Conservation (phyloP, 2,888 invertebrate genomes). For the Polydrusus pterygomalis region DNA sequence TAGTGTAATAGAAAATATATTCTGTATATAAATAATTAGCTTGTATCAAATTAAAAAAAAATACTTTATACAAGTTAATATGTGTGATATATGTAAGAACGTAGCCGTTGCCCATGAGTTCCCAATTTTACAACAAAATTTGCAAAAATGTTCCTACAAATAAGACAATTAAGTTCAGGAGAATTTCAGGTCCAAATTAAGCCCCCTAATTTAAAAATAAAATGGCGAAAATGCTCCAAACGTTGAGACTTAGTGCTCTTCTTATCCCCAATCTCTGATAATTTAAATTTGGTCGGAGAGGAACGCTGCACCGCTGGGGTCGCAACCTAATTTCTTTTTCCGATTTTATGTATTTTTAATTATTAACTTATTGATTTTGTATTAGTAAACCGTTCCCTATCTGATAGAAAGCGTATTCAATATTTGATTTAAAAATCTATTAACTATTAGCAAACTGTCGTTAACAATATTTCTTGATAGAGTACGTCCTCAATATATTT, state of each 20-base stretch:
- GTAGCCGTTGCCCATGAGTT: too few relatives aligned
- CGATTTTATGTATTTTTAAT: slow-evolving; percentile 32
- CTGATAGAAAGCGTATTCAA: not conserved
- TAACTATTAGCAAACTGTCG: too few relatives aligned
- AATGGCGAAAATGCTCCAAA: slow-evolving; percentile 19
- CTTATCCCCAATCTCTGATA: slow-evolving; percentile 28
- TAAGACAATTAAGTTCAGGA: not conserved
- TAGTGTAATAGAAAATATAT: too few relatives aligned
- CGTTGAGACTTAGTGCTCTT: slow-evolving; percentile 19
- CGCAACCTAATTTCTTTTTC: slow-evolving; percentile 21
- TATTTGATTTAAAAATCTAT: not conserved
- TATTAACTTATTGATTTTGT: slow-evolving; percentile 27
- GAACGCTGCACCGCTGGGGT: slow-evolving; percentile 7
- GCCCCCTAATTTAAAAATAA: slow-evolving; percentile 23
- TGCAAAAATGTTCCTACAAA: too few relatives aligned
- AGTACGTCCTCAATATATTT: too few relatives aligned
- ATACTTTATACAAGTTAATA: too few relatives aligned
- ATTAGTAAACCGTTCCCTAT: not conserved
- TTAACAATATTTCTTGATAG: too few relatives aligned
- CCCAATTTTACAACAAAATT: too few relatives aligned
- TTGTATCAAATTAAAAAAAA: too few relatives aligned
- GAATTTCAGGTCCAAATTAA: slow-evolving; percentile 4
- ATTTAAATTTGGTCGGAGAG: slow-evolving; percentile 15
- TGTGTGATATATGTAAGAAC: too few relatives aligned
- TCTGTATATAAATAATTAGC: too few relatives aligned